Evolutionary conservation across 1,140 invertebrate species (phyloP), one percentile per base, ranked within the genome.

Genomic region (Camponotus floridanus): DNA sequence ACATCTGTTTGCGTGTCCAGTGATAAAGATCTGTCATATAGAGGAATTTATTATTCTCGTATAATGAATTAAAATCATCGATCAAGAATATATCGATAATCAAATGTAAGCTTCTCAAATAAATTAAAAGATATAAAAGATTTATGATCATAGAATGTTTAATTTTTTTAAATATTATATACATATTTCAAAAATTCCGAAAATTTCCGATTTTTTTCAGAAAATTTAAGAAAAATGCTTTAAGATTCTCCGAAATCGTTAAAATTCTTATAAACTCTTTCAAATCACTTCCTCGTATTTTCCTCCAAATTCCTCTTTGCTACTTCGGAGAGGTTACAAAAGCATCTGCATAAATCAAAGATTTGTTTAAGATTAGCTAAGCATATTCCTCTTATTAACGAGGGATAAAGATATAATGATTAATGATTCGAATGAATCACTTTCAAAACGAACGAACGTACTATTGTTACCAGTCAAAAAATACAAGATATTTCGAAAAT

Each of bases 351-450:
- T 51, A 70, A 70, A 70, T 70, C 51, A 73, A n/a, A 31, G 33
- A 73, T 33, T 73, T 73, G 33, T 73, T 57, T 33, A 73, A 71
- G 51, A 73, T 57, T 36, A 73, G 51, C 31, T 73, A 55, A 55
- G 70, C 31, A 36, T 33, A 73, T 73, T 57, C 11, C 9, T 39
- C 15, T 36, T 57, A 57, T 73, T 73, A 73, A 11, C 33, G n/a
- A 51, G 9, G n/a, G 15, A 51, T 15, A 7, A 48, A 31, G 26
- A 73, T 9, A 31, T 7, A 11, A 11, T 36, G n/a, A 73, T 73
- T 73, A 73, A 73, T 33, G 70, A 73, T 73, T 73, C 33, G 11
- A 73, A 73, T 73, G 55, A 55, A 71, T 73, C 9, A 73, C 18
- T n/a, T 57, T 15, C 15, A 73, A 57, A 39, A 18, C 13, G n/a